Conservation (phyloP, 1,140 invertebrate species). For the Ectropis grisescens region DNA sequence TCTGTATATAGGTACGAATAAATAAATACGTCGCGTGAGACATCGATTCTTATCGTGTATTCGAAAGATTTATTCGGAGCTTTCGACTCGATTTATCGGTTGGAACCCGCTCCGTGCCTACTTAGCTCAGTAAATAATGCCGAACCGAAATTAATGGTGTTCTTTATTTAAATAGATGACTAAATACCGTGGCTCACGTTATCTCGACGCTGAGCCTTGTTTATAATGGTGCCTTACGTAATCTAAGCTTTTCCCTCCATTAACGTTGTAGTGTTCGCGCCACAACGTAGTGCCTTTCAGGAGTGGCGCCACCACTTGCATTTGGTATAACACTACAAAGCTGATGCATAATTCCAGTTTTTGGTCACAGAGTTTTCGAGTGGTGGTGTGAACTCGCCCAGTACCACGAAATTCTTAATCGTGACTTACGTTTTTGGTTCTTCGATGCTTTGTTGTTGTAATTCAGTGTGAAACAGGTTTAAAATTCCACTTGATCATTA, state of each 20-base stretch:
- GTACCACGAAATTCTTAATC: not conserved
- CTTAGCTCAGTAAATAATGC: constrained; percentile 64
- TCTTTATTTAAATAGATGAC: constrained; percentile 67
- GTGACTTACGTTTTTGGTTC: not conserved
- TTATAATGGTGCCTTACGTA: constrained; percentile 47
- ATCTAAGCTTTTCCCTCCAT: constrained; percentile 50
- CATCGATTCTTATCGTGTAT: constrained; percentile 65
- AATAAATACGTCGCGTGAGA: constrained; percentile 64
- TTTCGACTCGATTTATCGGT: constrained; percentile 54
- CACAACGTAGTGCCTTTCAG: not conserved
- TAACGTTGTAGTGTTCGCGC: constrained; percentile 18
- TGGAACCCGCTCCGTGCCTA: constrained; percentile 64
- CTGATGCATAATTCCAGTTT: not conserved
- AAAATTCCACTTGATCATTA: too few species aligned
- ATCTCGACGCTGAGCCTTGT: constrained; percentile 46
- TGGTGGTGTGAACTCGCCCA: too few species aligned
- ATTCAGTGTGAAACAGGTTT: too few species aligned
- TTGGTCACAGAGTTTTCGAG: not conserved
- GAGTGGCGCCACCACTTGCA: too few species aligned
- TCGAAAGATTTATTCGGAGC: constrained; percentile 55
- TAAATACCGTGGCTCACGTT: constrained; percentile 58
- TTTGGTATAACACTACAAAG: not conserved
- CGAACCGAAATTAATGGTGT: constrained; percentile 55
- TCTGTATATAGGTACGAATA: constrained; percentile 28
- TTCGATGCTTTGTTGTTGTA: too few species aligned